Base-by-base conservation (phyloP, 2,797 vertebrate species). In the Falco biarmicus region DNA sequence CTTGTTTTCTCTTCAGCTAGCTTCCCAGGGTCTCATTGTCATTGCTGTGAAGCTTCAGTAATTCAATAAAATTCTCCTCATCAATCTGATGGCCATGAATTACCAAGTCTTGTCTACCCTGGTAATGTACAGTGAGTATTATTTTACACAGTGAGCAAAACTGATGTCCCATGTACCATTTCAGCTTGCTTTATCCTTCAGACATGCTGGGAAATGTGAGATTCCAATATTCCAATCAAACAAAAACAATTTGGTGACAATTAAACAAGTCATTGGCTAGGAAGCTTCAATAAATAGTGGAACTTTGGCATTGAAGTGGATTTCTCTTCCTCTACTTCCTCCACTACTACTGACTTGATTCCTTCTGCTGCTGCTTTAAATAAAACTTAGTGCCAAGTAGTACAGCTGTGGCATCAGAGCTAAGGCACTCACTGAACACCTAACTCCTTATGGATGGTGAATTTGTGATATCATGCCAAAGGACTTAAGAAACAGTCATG, bases 1-100 rank as follows among this genome's bases (percentile, higher is more conserved):
- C 97, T 97, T 95, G 96, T 98, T 98, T 98, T 97, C 95, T 96
- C 95, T 98, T 96, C 97, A 91, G 87, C 97, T 76, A 87, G 96
- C 97, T 97, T 98, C 97, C 97, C 59, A 65, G 97, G 95, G 90
- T 59, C 92, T 96, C 94, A 96, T 93, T 97, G 97, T 98, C 96
- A 96, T 94, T 93, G 71, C 86, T 65, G 92, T 50, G 95, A 95
- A 95, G 97, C 96, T 96, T 95, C 89, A 78, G 95, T 95, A 94
- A 96, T 97, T 94, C 93, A 94, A 87, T 92, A 93, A 92, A 84
- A 95, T 82, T 96, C 81, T 94, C 91, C 50, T 92, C 76, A 89
- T 97, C 89, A 86, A 96, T 97, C 86, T 73, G 95, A 91, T 97
- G 91, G 88, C 78, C 54, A 50, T 71, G 80, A 91, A 78, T 90